phyloP scores from a whole-genome alignment of 92 coral and sea anemone species.

The Blastomussa wellsi region DNA sequence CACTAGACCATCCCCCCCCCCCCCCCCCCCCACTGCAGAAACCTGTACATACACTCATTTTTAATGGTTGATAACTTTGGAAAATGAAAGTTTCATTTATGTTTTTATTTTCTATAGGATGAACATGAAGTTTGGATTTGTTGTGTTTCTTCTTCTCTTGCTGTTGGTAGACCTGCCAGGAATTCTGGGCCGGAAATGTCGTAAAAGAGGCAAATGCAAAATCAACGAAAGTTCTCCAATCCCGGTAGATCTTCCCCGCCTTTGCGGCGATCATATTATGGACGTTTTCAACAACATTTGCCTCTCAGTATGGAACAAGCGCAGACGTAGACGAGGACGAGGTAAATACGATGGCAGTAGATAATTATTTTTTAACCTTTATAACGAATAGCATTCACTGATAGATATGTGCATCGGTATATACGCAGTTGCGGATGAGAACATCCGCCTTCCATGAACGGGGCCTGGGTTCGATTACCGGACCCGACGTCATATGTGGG shows the following conservation, averaged over 20 bases:
- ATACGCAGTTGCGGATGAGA: too few relatives aligned
- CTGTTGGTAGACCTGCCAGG: conserved; percentile 15
- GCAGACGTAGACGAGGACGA: conserved; percentile 30
- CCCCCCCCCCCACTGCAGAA: too few relatives aligned
- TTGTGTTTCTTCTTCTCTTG: conserved; percentile 3
- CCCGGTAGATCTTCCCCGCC: not conserved
- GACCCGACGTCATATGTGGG: too few relatives aligned
- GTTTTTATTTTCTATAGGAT: conserved; percentile 13
- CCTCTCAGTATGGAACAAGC: not conserved
- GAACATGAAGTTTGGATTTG: conserved; percentile 10
- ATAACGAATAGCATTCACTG: too few relatives aligned
- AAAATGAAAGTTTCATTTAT: not conserved
- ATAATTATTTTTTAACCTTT: not conserved
- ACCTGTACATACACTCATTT: too few relatives aligned
- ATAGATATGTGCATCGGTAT: too few relatives aligned
- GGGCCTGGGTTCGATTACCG: too few relatives aligned
- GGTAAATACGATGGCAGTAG: conserved; percentile 2
- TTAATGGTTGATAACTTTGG: not conserved
- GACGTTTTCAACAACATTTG: conserved; percentile 7
- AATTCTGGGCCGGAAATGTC: conserved; percentile 25
- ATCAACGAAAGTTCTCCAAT: not conserved
- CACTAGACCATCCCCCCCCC: too few relatives aligned
- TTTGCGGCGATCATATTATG: conserved; percentile 31
- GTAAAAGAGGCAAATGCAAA: not conserved
- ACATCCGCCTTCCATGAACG: too few relatives aligned